Evolutionary conservation across 2,113 vertebrate genomes (phyloP).

Genomic region (Paradoxurus hermaphroditus): DNA sequence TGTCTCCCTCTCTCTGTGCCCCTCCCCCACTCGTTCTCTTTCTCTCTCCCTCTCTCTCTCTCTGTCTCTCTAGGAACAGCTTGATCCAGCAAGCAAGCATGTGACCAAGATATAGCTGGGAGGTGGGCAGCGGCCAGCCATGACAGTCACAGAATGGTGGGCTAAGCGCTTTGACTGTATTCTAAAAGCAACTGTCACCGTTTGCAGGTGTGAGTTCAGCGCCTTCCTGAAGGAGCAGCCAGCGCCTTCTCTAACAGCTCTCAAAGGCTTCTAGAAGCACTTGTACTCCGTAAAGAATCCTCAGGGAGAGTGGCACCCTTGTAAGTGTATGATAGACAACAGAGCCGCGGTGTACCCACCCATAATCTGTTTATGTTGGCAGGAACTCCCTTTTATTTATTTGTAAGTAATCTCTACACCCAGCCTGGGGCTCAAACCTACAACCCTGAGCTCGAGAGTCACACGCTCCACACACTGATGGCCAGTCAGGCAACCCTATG

Average conservation of each 20-base stretch:
- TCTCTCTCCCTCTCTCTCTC: too few relatives aligned
- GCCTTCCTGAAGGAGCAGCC: not conserved
- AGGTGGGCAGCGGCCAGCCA: too few relatives aligned
- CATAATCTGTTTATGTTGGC: not conserved
- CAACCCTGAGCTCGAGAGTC: too few relatives aligned
- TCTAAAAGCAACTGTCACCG: not conserved
- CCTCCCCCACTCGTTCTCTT: too few relatives aligned
- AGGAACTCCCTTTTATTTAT: not conserved
- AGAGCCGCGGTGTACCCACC: fast-evolving
- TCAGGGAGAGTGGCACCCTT: not conserved
- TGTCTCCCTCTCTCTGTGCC: too few relatives aligned
- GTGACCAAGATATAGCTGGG: not conserved
- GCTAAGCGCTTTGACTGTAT: too few relatives aligned
- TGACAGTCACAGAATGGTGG: not conserved
- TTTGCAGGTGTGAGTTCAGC: not conserved
- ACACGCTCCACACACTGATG: too few relatives aligned
- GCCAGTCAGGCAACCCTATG: not conserved
- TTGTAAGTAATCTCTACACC: too few relatives aligned
- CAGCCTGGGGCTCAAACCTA: too few relatives aligned
- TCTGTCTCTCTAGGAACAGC: not conserved
- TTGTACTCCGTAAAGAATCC: not conserved
- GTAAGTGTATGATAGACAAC: not conserved
- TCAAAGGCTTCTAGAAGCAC: not conserved
- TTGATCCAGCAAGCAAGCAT: too few relatives aligned
- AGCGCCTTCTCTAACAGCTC: not conserved